Conservation (phyloP, 2,113 vertebrate species). For the Gila orcuttii region DNA sequence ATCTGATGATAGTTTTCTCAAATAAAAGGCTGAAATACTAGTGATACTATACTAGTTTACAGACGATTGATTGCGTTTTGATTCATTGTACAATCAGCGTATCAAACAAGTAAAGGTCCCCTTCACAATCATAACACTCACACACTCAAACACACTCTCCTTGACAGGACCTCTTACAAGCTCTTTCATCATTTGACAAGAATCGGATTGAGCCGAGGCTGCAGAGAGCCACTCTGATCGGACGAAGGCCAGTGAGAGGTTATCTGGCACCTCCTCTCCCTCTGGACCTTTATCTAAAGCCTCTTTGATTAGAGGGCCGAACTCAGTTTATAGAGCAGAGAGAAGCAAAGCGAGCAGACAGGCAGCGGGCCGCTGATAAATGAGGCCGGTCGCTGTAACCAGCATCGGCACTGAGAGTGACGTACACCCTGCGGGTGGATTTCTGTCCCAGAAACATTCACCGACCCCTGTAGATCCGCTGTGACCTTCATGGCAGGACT, state of each 20-base stretch:
- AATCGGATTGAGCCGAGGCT: constrained; percentile 54
- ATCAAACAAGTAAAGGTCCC: neutral
- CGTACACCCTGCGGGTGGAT: no score
- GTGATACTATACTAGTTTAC: no score
- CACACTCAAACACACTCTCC: constrained; percentile 7
- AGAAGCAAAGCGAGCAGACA: neutral
- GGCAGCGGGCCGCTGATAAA: constrained; percentile 8
- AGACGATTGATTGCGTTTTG: no score
- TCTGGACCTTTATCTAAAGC: constrained; percentile 50
- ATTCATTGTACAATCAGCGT: neutral
- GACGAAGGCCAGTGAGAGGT: constrained; percentile 12
- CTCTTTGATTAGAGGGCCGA: constrained; percentile 31
- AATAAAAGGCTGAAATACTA: no score
- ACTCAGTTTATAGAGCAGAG: constrained; percentile 24
- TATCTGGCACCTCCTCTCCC: constrained; percentile 20
- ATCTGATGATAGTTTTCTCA: no score
- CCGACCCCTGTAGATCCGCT: neutral
- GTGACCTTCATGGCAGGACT: constrained; percentile 54
- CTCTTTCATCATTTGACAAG: constrained; percentile 65
- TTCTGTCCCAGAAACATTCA: constrained; percentile 11
- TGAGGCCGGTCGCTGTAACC: neutral
- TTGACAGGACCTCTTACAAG: constrained; percentile 55
- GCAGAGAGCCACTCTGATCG: constrained; percentile 21
- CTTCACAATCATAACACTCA: neutral
- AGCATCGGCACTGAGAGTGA: no score